Conservation (phyloP, 2,888 invertebrate genomes). For the Holacanthella duospinosa region DNA sequence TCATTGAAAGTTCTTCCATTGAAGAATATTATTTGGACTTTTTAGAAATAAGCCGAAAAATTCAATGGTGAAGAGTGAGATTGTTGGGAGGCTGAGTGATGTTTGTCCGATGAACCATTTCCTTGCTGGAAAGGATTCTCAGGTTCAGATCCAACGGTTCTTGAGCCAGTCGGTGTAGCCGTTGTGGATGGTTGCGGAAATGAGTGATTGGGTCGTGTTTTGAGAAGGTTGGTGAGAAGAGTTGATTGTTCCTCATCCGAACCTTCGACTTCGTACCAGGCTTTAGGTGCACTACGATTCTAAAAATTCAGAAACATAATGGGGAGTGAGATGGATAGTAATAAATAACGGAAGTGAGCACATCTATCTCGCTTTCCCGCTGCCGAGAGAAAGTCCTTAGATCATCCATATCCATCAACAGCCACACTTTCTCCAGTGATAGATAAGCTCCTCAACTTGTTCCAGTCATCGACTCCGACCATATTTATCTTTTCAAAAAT, state of each 20-base stretch:
- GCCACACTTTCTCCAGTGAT: neutral
- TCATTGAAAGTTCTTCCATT: no score
- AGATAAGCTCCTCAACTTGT: neutral
- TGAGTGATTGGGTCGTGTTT: no score
- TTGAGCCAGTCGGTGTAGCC: neutral
- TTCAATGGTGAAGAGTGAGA: no score
- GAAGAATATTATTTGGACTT: no score
- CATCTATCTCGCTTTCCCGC: neutral
- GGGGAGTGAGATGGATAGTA: neutral
- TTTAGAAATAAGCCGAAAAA: no score
- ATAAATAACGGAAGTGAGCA: no score
- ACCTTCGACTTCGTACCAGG: conserved; percentile 36
- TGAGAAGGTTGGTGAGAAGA: conserved; percentile 14
- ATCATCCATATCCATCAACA: conserved; percentile 1
- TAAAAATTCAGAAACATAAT: neutral
- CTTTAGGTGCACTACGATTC: conserved; percentile 25
- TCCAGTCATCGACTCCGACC: no score
- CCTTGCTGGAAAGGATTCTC: no score
- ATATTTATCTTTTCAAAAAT: no score
- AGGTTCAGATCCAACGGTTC: neutral
- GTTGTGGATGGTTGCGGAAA: neutral
- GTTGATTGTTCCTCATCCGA: conserved; percentile 36
- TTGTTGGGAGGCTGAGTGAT: no score
- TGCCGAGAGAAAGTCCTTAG: neutral
- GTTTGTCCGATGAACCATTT: no score